Evolutionary conservation across 2,888 invertebrate genomes (phyloP).

Genomic region (Drosophila melanosoma): DNA sequence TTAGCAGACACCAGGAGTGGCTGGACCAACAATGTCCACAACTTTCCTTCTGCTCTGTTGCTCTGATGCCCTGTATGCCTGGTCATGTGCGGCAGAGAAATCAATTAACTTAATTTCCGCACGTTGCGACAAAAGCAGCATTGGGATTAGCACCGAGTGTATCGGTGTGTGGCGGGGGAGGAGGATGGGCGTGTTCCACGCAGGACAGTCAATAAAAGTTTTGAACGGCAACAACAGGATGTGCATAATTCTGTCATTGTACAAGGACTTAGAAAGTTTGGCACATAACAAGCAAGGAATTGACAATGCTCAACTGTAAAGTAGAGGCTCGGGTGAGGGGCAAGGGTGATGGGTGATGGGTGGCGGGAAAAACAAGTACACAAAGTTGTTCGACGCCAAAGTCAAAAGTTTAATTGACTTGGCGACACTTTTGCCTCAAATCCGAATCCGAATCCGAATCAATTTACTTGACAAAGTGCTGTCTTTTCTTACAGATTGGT

Average conservation of each 20-base stretch:
- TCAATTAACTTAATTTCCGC: constrained; percentile 85
- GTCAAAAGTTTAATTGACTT: constrained; percentile 77
- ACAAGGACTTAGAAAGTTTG: constrained; percentile 51
- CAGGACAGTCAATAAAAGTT: constrained; percentile 75
- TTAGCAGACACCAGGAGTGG: constrained; percentile 14
- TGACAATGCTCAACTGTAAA: constrained; percentile 11
- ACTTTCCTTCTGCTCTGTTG: constrained; percentile 34
- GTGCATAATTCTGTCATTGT: constrained; percentile 65
- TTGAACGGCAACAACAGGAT: constrained; percentile 68
- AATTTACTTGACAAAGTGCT: constrained; percentile 46
- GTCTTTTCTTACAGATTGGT: constrained; percentile 88
- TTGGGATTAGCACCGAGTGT: constrained; percentile 37
- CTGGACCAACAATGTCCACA: constrained; percentile 19
- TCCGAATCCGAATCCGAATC: constrained; percentile 41
- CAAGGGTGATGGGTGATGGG: neutral
- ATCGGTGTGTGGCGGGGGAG: neutral
- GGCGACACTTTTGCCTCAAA: constrained; percentile 59
- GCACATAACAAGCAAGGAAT: constrained; percentile 10
- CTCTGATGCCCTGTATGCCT: constrained; percentile 55
- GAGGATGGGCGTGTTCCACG: constrained; percentile 16
- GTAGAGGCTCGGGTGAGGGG: neutral
- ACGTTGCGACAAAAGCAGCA: constrained; percentile 71
- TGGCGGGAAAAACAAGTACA: constrained; percentile 9
- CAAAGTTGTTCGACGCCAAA: constrained; percentile 42
- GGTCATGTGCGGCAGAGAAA: constrained; percentile 82